Percentiles rank a stretch among this genome's conserved stretches.
Evolutionary conservation across 2,113 vertebrate species (phyloP).

Genomic region (Philantomba maxwellii): DNA sequence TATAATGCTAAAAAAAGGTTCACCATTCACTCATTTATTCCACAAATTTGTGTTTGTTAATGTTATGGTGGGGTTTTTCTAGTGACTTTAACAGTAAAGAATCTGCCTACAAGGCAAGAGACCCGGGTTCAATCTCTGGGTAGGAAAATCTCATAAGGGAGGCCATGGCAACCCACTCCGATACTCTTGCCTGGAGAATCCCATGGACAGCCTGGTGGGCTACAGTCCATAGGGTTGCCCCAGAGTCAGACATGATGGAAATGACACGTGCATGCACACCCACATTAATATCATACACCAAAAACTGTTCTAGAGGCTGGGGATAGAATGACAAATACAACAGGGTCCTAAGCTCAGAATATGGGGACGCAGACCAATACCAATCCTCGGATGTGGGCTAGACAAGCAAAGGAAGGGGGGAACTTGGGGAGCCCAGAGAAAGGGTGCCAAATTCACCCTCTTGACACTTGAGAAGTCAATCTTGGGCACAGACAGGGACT

Average conservation of each 20-base stretch:
- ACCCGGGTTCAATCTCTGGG: rapidly evolving
- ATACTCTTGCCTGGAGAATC: not conserved
- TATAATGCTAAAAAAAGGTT: not conserved
- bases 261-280: rapidly evolving
- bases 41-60: not conserved
- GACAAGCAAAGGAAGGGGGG: too few relatives aligned
- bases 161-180: not conserved
- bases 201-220: not conserved
- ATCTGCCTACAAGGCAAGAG: not conserved
- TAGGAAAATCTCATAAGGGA: not conserved
- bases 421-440: not conserved
- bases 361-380: not conserved
- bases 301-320: not conserved
- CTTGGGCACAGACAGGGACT: not conserved
- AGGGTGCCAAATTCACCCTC: not conserved
- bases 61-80: not conserved
- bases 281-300: not conserved
- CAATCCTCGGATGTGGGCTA: not conserved
- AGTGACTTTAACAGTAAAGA: not conserved
- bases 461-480: not conserved
- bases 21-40: not conserved
- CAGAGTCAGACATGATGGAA: not conserved
- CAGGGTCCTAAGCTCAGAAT: not conserved
- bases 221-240: not conserved
- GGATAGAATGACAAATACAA: not conserved